A percentile compares a stretch with the other conserved stretches of the same genome.
Conservation (phyloP, 2,797 vertebrate species). For the Cygnus olor region DNA sequence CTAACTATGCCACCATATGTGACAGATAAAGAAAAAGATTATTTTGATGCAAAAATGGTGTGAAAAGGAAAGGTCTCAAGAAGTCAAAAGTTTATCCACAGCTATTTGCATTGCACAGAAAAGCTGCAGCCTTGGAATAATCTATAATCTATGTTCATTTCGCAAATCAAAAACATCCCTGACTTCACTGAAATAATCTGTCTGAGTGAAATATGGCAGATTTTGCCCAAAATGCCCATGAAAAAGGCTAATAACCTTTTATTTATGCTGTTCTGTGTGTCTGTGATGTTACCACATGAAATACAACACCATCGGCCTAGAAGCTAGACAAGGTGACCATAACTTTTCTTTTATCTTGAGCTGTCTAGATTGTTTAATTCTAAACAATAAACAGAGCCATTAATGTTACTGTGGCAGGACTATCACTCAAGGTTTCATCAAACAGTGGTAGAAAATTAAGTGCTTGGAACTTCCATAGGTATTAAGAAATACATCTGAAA, state of each 20-base stretch:
- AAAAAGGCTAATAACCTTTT: conserved; percentile 77
- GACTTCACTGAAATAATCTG: not conserved
- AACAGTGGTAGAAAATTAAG: not conserved
- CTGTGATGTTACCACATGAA: conserved; percentile 75
- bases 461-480: not conserved
- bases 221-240: conserved; percentile 41
- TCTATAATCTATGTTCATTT: not conserved
- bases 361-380: not conserved
- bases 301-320: conserved; percentile 69
- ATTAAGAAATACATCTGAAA: not conserved
- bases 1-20: not conserved
- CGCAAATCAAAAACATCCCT: not conserved
- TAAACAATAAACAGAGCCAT: not conserved
- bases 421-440: not conserved
- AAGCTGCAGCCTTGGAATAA: not conserved
- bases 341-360: not conserved
- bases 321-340: not conserved
- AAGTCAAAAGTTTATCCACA: not conserved
- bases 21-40: not conserved
- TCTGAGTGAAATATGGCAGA: not conserved
- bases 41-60: not conserved
- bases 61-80: not conserved
- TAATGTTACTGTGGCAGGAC: not conserved
- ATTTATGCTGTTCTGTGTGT: conserved; percentile 64
- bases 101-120: not conserved